These are phyloP conservation scores for Drosophila borealis DNA, from an alignment of 2,888 invertebrate genomes.

Conservation along the genomic window DNA sequence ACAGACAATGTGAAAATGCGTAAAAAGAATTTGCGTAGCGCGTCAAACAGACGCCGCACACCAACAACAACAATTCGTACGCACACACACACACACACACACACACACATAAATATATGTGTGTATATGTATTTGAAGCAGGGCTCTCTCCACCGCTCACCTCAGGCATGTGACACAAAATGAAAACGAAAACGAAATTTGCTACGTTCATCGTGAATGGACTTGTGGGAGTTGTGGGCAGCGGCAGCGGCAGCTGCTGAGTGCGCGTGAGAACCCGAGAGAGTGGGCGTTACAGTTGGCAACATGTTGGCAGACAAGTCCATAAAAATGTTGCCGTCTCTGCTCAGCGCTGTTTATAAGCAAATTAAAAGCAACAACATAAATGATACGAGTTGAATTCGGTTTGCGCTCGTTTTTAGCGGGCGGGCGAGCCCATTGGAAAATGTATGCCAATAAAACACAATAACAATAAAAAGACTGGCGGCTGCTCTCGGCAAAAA, in stretches of 20 bases:
- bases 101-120: conserved; percentile 3
- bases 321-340: conserved; percentile 43
- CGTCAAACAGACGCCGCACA: conserved; percentile 71
- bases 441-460: conserved; percentile 61
- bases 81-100: conserved; percentile 16
- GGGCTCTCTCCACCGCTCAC: conserved; percentile 21
- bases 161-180: conserved; percentile 52
- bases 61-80: conserved; percentile 17
- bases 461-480: conserved; percentile 33
- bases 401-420: conserved; percentile 45
- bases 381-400: conserved; percentile 41
- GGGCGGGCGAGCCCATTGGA: conserved; percentile 21
- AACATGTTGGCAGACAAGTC: conserved; percentile 63
- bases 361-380: conserved; percentile 47
- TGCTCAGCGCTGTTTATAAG: conserved; percentile 45
- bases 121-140: neutral
- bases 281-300: conserved; percentile 55
- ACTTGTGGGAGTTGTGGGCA: conserved; percentile 13
- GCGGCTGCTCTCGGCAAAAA: conserved; percentile 1
- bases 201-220: conserved; percentile 67
- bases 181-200: conserved; percentile 70
- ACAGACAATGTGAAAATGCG: conserved; percentile 72
- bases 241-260: conserved; percentile 13
- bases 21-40: conserved; percentile 68
- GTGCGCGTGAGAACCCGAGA: conserved; percentile 4